Evolutionary conservation across 2,113 vertebrate genomes (phyloP).

Genomic region (Miniopterus natalensis): DNA sequence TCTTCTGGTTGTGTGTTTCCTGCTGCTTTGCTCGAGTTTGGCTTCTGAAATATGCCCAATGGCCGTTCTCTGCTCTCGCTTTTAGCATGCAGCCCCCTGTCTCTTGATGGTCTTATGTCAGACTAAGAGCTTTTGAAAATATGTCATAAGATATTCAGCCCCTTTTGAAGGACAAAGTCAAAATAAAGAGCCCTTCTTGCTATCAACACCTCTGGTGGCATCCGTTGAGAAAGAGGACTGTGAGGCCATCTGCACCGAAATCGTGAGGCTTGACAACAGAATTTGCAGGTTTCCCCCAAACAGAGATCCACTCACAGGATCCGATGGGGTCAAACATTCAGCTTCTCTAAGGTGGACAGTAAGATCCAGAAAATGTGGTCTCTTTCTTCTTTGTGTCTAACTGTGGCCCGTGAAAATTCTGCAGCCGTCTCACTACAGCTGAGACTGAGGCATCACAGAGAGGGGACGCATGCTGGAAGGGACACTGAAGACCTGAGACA

Average conservation of each 20-base stretch:
- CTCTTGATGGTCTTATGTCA: conserved; percentile 72
- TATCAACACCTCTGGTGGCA: conserved; percentile 7
- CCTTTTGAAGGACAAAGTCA: background rate
- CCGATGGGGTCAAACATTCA: conserved; percentile 71
- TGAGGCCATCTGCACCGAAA: background rate
- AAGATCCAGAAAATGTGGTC: background rate
- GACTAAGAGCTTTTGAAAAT: conserved; percentile 75
- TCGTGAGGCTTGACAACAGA: background rate
- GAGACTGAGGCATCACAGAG: background rate
- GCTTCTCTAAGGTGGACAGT: conserved; percentile 63
- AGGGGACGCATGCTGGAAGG: background rate
- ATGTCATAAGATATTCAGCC: conserved; percentile 63
- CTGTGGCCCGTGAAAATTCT: background rate
- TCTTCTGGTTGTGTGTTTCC: conserved; percentile 60
- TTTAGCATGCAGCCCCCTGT: conserved; percentile 50
- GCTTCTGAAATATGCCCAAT: conserved; percentile 44
- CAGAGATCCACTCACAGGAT: background rate
- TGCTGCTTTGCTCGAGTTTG: conserved; percentile 60
- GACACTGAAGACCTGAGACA: background rate
- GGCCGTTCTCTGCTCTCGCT: background rate
- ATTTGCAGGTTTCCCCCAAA: background rate
- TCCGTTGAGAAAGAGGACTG: conserved; percentile 23
- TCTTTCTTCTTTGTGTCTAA: background rate
- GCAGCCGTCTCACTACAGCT: no score
- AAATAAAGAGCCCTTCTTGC: conserved; percentile 40